Base-by-base conservation (phyloP, 2,113 vertebrate genomes). In the Marmota monax region DNA sequence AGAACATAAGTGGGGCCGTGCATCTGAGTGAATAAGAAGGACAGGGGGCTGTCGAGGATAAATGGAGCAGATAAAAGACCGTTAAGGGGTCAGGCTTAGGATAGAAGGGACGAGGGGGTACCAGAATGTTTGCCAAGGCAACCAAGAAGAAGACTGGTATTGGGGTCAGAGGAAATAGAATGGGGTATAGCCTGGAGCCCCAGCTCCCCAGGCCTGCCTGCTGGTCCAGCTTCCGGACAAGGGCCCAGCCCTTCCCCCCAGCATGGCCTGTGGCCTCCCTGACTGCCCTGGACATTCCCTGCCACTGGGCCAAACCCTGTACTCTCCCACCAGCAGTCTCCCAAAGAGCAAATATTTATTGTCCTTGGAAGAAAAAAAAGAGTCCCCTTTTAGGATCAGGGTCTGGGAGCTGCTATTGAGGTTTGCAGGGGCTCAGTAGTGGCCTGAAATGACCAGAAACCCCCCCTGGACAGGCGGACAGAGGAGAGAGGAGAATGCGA, bases 281-380 rank as follows among this genome's bases (percentile, higher is more conserved):
- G 79, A 34, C 94, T 87, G 80, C 94, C 73, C 45, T 97, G 96
- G 94, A 92, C 97, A 85, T 96, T 97, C 96, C 84, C 94, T 63
- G 7, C 97, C 87, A 0, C 84, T 56, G 53, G 53, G 98, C 97
- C 98, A 97, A 97, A 97, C 97, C 97, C 95, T 92, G 96, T 92
- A 51, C 97, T 80, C 97, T 92, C 94, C 93, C 94, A 94, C 89
- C 95, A 97, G 96, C 92, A 87, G 91, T 61, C 95, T 97, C 97
- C 95, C 98, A 92, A 97, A 98, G 92, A 97, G 98, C 96, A 98
- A 98, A 98, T 98, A 97, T 98, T 98, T 98, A 98, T 98, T 98
- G 98, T 98, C 98, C 97, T 98, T 97, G 97, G 98, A 97, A 96
- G 88, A 96, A 95, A 97, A 97, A 95, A 97, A 96, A 96, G 92